Percentiles rank a stretch among this genome's conserved stretches.
phyloP scores from a whole-genome alignment of 2,113 vertebrate genomes.

The Malurus elegans region DNA sequence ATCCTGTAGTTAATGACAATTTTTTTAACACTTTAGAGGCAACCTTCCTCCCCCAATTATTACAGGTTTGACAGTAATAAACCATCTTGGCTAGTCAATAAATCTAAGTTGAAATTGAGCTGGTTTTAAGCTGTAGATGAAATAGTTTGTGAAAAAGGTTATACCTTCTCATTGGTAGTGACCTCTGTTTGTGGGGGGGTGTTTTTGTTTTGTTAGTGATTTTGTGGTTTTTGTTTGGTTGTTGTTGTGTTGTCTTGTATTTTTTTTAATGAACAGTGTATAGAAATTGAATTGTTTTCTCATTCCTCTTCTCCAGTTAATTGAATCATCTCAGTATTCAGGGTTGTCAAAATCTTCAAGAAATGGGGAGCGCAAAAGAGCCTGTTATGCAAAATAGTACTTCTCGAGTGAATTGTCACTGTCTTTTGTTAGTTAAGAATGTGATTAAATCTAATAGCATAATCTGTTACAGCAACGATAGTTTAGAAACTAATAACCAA shows the following conservation, averaged over 20 bases:
- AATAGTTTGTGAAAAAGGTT: neutral
- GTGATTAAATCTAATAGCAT: neutral
- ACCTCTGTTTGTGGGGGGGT: neutral
- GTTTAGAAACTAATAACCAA: neutral
- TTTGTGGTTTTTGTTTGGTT: neutral
- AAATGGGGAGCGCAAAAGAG: neutral
- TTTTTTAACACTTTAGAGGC: neutral
- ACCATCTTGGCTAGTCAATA: neutral
- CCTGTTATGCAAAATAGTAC: neutral
- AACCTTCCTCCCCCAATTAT: neutral
- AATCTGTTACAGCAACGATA: neutral
- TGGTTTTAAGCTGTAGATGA: neutral
- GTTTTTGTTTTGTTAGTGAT: neutral
- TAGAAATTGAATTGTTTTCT: neutral
- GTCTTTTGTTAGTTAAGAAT: neutral
- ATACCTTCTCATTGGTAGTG: neutral
- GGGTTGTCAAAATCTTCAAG: neutral
- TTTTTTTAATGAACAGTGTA: neutral
- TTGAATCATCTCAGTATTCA: neutral
- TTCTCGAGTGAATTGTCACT: neutral
- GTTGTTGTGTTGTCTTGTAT: neutral
- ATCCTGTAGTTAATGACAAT: neutral
- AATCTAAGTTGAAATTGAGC: neutral
- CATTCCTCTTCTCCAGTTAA: neutral
- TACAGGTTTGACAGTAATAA: neutral